Evolutionary conservation across 1,140 invertebrate genomes (phyloP), one percentile per base, ranked within the genome.

Genomic region (Metopolophium dirhodum): DNA sequence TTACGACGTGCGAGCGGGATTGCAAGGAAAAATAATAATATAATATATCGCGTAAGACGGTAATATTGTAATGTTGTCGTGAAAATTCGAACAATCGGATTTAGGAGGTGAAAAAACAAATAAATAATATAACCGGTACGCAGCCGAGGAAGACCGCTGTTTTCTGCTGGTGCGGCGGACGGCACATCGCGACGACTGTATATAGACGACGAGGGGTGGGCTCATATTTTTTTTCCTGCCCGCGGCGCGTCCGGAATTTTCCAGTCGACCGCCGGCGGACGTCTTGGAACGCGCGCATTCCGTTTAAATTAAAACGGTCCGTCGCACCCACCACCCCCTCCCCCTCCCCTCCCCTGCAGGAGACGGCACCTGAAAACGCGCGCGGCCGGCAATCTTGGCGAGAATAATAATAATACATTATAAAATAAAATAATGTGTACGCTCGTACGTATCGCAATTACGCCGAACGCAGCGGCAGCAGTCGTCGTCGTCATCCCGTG

Each of bases 301-400:
- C 91, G 91, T 86, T 93, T 85, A 93, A 93, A 93, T 93, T 93
- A 93, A 93, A 93, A 93, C 54, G 54, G 45, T 35, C 61, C 61
- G 61, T 68, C 61, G 30, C 35, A 35, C 51, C 51, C 47, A 23
- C 4, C 35, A 37, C 22, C 2, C 41, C 26, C n/a, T 0, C 83
- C 83, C 85, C 30, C 3, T 9, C 68, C 30, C 11, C 68, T 30
- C 35, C 37, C 37, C 20, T 41, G 41, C 41, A 41, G 77, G 82
- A 35, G 82, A 35, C 82, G 37, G 37, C 82, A 41, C 82, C 35
- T 41, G 82, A 37, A 82, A 82, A 82, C 77, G 22, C 30, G 68
- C 68, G 68, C 68, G 30, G 37, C 41, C 22, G 7, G 82, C 22
- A 41, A 37, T 85, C 35, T 37, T 85, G 22, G 37, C 37, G 35